phyloP scores from a whole-genome alignment of 2,888 invertebrate species.

The Hybos culiciformis region DNA sequence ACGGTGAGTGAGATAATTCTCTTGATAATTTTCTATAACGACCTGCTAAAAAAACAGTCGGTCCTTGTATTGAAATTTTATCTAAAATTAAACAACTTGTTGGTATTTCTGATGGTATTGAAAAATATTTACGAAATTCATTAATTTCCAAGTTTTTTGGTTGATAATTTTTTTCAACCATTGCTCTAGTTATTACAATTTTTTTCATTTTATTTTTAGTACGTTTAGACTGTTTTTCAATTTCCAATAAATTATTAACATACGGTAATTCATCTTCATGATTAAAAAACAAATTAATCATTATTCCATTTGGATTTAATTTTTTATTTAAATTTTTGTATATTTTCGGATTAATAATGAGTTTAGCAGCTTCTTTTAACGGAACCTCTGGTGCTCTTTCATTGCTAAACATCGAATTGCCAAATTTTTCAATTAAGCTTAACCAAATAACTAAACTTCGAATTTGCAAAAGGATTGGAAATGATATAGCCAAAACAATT shows the following conservation, averaged over 20 bases:
- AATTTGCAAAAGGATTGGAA: constrained; percentile 53
- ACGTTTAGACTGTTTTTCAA: constrained; percentile 15
- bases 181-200: constrained; percentile 47
- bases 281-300: constrained; percentile 34
- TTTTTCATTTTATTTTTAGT: constrained; percentile 16
- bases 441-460: constrained; percentile 53
- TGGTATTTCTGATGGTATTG: constrained; percentile 41
- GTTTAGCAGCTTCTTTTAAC: constrained; percentile 71
- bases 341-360: constrained; percentile 48
- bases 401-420: constrained; percentile 34
- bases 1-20: constrained; percentile 83
- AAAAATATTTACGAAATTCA: constrained; percentile 38
- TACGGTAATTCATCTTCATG: constrained; percentile 38
- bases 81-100: constrained; percentile 19
- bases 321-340: constrained; percentile 40
- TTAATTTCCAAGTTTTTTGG: constrained; percentile 38
- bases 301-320: constrained; percentile 41
- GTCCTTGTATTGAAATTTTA: constrained; percentile 26
- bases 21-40: constrained; percentile 77
- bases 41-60: constrained; percentile 32
- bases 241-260: constrained; percentile 23
- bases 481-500: constrained; percentile 55
- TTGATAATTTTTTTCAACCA: constrained; percentile 43
- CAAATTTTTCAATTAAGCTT: constrained; percentile 42
- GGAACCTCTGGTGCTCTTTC: constrained; percentile 36